These are phyloP conservation scores for Darevskia nairensis DNA, from an alignment of 2,797 vertebrate species.

Conservation along the genomic window DNA sequence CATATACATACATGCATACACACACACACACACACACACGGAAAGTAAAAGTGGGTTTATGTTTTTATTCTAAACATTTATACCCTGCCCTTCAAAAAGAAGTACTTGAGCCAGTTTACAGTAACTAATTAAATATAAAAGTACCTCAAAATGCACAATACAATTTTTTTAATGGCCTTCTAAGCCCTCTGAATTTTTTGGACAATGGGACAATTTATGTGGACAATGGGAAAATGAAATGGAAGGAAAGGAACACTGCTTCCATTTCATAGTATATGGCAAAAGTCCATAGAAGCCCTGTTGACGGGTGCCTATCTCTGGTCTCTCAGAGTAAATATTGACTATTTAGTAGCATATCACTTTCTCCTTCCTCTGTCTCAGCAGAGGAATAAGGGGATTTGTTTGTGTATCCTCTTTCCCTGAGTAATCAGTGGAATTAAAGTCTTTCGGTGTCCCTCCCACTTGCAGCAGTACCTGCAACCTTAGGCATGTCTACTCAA, in stretches of 20 bases:
- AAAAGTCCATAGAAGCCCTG: background rate
- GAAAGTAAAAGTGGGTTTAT: background rate
- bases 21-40: too few relatives aligned
- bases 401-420: background rate
- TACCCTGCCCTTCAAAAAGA: background rate
- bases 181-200: background rate
- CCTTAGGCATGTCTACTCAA: background rate
- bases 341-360: slow-evolving; percentile 4
- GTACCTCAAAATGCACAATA: background rate
- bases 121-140: background rate
- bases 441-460: background rate
- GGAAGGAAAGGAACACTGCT: background rate
- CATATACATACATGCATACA: too few relatives aligned
- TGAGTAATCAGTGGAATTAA: background rate
- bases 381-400: background rate
- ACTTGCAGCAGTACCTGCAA: background rate
- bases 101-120: background rate
- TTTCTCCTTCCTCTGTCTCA: slow-evolving; percentile 8
- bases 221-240: background rate
- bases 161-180: background rate
- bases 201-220: background rate
- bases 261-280: background rate
- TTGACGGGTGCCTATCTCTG: background rate
- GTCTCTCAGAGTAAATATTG: slow-evolving; percentile 34
- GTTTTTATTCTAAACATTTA: background rate